Evolutionary conservation across 92 coral and sea anemone species (phyloP).

Genomic region (Desmophyllum pertusum): DNA sequence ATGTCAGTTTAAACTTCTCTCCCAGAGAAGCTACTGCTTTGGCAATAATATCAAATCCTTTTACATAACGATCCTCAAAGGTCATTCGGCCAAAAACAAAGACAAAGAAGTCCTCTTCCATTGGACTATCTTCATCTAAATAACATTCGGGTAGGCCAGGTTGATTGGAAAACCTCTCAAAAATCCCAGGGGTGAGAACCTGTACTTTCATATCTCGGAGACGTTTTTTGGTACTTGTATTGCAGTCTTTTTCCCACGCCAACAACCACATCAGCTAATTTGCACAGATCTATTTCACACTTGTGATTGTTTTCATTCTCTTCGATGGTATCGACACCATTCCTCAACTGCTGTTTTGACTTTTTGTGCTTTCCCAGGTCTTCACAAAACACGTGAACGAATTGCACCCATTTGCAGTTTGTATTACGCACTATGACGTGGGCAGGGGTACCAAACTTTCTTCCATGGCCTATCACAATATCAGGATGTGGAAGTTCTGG

Average conservation of each 20-base stretch:
- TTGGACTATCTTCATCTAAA: neutral
- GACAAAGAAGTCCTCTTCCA: neutral
- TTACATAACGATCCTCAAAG: neutral
- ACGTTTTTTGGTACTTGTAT: neutral
- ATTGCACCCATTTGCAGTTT: neutral
- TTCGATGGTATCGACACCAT: neutral
- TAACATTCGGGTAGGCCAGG: no score
- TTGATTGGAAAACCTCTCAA: neutral
- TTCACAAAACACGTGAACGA: slow-evolving; percentile 24
- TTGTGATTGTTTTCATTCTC: slow-evolving; percentile 21
- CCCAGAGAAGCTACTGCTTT: slow-evolving; percentile 10
- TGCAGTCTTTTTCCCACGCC: slow-evolving; percentile 11
- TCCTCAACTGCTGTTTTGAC: no score
- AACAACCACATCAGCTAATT: slow-evolving; percentile 32
- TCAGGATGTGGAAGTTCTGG: neutral
- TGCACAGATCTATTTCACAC: slow-evolving; percentile 6
- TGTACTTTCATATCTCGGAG: neutral
- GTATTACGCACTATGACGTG: neutral
- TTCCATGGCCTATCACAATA: slow-evolving; percentile 5
- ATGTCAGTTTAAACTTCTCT: neutral
- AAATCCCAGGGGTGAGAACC: slow-evolving; percentile 24
- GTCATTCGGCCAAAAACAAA: neutral
- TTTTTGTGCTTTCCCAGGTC: slow-evolving; percentile 28
- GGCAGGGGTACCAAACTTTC: slow-evolving; percentile 2
- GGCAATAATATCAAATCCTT: slow-evolving; percentile 13